Evolutionary conservation across 2,797 vertebrate genomes (phyloP).

Genomic region (Kryptolebias ocellatus): DNA sequence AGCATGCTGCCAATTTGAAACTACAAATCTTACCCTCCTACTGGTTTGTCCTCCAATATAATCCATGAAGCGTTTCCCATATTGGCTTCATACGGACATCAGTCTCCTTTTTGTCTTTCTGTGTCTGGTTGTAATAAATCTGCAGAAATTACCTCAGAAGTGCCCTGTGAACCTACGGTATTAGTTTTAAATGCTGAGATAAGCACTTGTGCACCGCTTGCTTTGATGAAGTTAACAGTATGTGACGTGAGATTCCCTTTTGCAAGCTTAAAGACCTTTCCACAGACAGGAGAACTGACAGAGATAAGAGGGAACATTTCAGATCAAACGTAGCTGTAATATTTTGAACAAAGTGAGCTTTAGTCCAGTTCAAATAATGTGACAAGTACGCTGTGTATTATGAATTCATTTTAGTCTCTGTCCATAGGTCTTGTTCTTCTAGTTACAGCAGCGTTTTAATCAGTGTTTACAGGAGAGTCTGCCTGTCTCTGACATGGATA

Average conservation of each 20-base stretch:
- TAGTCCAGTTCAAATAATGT: too few species aligned
- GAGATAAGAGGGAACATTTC: not conserved
- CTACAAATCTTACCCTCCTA: conserved; percentile 13
- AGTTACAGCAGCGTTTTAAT: conserved; percentile 60
- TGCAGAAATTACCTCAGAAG: conserved; percentile 34
- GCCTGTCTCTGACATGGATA: conserved; percentile 70
- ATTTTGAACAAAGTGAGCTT: too few species aligned
- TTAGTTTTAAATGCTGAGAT: conserved; percentile 53
- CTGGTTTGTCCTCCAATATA: not conserved
- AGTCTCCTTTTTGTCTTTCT: conserved; percentile 17
- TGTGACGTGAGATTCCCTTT: conserved; percentile 15
- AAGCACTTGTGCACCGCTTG: conserved; percentile 18
- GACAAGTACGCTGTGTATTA: too few species aligned
- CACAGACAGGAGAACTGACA: conserved; percentile 18
- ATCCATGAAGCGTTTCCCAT: conserved; percentile 3
- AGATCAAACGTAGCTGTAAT: not conserved
- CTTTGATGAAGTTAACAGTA: conserved; percentile 40
- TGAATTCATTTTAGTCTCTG: not conserved
- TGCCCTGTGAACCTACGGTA: conserved; percentile 45
- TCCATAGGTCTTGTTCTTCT: conserved; percentile 20
- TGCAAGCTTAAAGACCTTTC: conserved; percentile 3
- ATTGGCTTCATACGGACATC: conserved; percentile 33
- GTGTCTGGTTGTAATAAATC: conserved; percentile 57
- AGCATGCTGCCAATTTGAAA: not conserved
- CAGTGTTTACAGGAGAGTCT: conserved; percentile 77